Evolutionary conservation across 2,113 vertebrate genomes (phyloP).

Genomic region (Thunnus maccoyii): DNA sequence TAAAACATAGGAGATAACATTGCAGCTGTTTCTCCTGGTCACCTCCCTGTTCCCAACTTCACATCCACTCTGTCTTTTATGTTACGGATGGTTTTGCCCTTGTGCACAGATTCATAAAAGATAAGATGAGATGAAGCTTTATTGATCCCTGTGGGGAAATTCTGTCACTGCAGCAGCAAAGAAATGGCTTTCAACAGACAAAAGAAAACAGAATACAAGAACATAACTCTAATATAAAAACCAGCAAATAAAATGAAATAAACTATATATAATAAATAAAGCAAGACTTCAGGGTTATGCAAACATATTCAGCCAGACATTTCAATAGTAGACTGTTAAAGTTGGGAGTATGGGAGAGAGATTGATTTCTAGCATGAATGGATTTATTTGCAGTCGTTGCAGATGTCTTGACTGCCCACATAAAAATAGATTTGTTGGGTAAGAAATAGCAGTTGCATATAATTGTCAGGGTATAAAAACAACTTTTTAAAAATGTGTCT

Average conservation of each 20-base stretch:
- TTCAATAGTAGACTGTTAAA: background rate
- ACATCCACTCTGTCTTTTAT: conserved; percentile 20
- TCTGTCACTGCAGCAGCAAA: conserved; percentile 29
- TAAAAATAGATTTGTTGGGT: conserved; percentile 9
- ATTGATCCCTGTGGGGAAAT: conserved; percentile 54
- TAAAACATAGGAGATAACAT: background rate
- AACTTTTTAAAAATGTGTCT: background rate
- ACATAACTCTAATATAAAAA: conserved; percentile 23
- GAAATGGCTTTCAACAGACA: conserved; percentile 32
- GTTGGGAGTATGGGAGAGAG: background rate
- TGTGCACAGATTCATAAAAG: conserved; percentile 55
- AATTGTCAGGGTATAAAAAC: background rate
- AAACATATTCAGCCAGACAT: background rate
- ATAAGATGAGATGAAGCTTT: conserved; percentile 57
- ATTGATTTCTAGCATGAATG: background rate
- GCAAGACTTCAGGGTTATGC: background rate
- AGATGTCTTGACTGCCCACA: background rate
- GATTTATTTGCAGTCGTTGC: background rate
- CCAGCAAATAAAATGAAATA: background rate
- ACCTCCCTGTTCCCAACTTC: conserved; percentile 11
- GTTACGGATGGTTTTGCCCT: conserved; percentile 21
- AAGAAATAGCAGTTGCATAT: background rate
- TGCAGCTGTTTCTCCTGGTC: conserved; percentile 4
- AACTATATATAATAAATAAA: background rate
- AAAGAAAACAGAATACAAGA: conserved; percentile 2